Conservation (phyloP, 2,797 vertebrate species). For the Silurus aristotelis region DNA sequence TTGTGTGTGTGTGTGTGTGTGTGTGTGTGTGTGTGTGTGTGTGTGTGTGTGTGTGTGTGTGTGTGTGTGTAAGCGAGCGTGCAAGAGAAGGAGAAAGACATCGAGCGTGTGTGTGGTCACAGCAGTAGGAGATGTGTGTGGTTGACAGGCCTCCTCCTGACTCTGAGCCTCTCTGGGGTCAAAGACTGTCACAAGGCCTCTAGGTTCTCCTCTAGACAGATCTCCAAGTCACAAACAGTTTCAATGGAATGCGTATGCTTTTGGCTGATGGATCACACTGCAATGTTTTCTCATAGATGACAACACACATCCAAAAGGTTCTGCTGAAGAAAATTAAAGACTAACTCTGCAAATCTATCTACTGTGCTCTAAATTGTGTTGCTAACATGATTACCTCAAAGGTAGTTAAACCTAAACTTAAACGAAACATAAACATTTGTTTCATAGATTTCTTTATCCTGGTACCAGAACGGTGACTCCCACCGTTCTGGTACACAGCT, state of each 20-base stretch:
- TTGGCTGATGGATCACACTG: slow-evolving; percentile 22
- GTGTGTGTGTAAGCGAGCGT: slow-evolving; percentile 30
- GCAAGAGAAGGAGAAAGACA: slow-evolving; percentile 42
- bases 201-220: neutral
- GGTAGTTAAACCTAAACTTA: too few relatives aligned
- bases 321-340: neutral
- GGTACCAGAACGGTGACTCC: neutral
- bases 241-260: slow-evolving; percentile 37
- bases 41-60: slow-evolving; percentile 8
- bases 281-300: slow-evolving; percentile 42
- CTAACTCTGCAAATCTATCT: neutral
- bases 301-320: neutral
- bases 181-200: slow-evolving; percentile 27
- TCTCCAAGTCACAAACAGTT: slow-evolving; percentile 13
- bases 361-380: neutral
- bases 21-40: slow-evolving; percentile 33
- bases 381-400: neutral
- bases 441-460: neutral
- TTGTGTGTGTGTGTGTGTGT: slow-evolving; percentile 21
- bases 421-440: too few relatives aligned
- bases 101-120: slow-evolving; percentile 40
- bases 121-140: slow-evolving; percentile 46
- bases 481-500: too few relatives aligned
- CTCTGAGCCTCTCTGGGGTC: slow-evolving; percentile 29
- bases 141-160: slow-evolving; percentile 26